phyloP scores from a whole-genome alignment of 2,797 vertebrate genomes.

The Gobionotothen gibberifrons region DNA sequence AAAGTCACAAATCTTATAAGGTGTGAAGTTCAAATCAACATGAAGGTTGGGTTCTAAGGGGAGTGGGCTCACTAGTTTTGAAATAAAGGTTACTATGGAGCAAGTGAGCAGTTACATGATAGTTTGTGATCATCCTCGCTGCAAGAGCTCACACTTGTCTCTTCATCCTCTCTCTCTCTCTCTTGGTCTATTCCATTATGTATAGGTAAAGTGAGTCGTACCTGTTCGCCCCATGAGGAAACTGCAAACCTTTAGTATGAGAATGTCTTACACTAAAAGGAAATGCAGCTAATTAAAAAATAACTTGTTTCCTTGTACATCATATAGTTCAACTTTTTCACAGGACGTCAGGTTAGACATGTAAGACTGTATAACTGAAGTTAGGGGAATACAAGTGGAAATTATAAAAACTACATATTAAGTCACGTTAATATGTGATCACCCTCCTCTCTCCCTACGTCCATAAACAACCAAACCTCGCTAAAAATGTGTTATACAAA shows the following conservation, averaged over 20 bases:
- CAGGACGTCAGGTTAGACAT: not conserved
- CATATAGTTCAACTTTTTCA: not conserved
- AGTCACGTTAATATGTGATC: conserved; percentile 1
- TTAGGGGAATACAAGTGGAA: not conserved
- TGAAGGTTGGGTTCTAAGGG: too few relatives aligned
- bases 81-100: not conserved
- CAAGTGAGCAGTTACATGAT: not conserved
- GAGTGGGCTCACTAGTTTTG: too few relatives aligned
- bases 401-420: not conserved
- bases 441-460: not conserved
- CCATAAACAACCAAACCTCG: conserved; percentile 2
- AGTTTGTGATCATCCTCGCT: not conserved
- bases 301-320: not conserved
- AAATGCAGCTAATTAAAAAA: conserved; percentile 3
- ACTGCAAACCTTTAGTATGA: not conserved
- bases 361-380: not conserved
- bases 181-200: conserved; percentile 42
- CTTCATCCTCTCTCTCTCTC: not conserved
- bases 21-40: too few relatives aligned
- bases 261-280: not conserved
- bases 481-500: not conserved
- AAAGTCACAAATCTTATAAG: too few relatives aligned
- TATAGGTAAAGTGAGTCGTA: conserved; percentile 37
- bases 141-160: not conserved
- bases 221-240: conserved; percentile 17